Conservation (phyloP, 2,113 vertebrate species). For the Mormoops blainvillei region DNA sequence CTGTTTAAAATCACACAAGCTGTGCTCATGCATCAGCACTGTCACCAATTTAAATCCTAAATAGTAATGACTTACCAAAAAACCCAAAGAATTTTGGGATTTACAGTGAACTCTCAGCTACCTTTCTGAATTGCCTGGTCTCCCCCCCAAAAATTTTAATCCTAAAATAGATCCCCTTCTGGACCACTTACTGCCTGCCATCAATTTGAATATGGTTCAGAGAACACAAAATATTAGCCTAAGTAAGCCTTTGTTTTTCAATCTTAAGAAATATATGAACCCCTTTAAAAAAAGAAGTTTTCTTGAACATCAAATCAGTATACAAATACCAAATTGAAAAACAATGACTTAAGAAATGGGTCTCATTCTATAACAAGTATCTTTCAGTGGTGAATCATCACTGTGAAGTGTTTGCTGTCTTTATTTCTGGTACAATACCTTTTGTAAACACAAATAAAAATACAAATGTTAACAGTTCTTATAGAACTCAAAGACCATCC, state of each 20-base stretch:
- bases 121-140: not conserved
- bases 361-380: not conserved
- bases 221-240: slow-evolving; percentile 25
- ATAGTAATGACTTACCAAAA: not conserved
- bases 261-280: slow-evolving; percentile 1
- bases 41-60: slow-evolving; percentile 20
- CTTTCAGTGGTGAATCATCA: slow-evolving; percentile 13
- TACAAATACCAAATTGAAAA: slow-evolving; percentile 30
- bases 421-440: not conserved
- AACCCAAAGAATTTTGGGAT: not conserved
- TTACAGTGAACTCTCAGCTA: not conserved
- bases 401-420: not conserved
- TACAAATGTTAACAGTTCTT: slow-evolving; percentile 9
- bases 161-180: not conserved
- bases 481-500: not conserved
- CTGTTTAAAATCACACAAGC: slow-evolving; percentile 33
- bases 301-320: not conserved
- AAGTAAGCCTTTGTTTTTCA: slow-evolving; percentile 31
- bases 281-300: not conserved
- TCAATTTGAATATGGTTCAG: not conserved
- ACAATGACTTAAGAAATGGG: slow-evolving; percentile 11
- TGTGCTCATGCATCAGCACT: not conserved
- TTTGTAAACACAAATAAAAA: slow-evolving; percentile 22
- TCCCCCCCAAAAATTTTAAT: not conserved
- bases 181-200: not conserved